Conservation (phyloP, 2,888 invertebrate species). For the Allolobophora icterica region DNA sequence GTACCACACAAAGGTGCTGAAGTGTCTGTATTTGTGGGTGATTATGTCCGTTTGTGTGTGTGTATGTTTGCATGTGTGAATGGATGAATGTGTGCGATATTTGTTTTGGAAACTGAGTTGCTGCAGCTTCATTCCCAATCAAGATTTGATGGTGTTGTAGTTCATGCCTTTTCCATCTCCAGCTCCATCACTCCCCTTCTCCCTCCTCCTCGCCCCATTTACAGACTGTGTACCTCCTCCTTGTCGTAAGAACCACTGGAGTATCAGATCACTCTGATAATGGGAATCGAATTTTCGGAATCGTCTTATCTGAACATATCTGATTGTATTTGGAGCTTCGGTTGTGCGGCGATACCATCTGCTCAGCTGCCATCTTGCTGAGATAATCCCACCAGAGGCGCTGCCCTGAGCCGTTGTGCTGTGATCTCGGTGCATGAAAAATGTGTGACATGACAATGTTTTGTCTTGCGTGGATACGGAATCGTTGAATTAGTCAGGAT, state of each 20-base stretch:
- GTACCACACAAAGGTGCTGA: too few species aligned
- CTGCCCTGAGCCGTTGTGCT: background rate
- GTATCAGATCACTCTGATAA: slow-evolving; percentile 1
- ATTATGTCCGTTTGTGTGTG: too few species aligned
- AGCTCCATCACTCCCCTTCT: background rate
- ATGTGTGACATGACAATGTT: slow-evolving; percentile 3
- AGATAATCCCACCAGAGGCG: background rate
- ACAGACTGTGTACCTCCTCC: background rate
- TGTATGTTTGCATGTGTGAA: too few species aligned
- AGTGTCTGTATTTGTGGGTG: too few species aligned
- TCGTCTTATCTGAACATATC: background rate
- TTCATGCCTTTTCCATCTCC: background rate
- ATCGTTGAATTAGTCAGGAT: background rate
- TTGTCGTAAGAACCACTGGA: background rate
- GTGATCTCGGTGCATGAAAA: background rate
- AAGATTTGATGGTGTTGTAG: background rate
- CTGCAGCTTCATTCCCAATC: background rate
- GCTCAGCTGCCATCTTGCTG: background rate
- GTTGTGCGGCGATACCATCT: background rate
- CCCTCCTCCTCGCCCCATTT: background rate
- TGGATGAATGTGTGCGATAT: background rate
- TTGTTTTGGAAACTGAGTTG: background rate
- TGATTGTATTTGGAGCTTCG: background rate
- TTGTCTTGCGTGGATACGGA: background rate
- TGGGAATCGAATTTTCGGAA: background rate